Evolutionary conservation across 2,888 invertebrate species (phyloP).

Genomic region (Papilio protenor): DNA sequence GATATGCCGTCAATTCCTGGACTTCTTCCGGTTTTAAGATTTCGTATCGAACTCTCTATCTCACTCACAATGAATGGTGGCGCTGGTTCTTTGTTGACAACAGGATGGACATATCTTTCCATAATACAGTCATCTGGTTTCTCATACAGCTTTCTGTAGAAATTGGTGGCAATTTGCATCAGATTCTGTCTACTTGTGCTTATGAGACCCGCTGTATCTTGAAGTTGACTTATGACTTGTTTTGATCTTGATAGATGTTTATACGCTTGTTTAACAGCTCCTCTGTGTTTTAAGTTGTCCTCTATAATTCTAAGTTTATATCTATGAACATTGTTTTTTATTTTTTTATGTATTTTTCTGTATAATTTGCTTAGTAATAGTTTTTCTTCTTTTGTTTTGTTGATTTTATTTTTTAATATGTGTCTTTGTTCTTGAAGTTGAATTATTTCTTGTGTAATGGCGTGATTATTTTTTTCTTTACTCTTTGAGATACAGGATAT

Average conservation of each 20-base stretch:
- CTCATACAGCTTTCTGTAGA: no score
- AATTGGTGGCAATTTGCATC: no score
- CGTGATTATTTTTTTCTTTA: not conserved
- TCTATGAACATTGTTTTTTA: not conserved
- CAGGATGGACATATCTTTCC: not conserved
- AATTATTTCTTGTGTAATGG: not conserved
- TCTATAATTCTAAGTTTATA: not conserved
- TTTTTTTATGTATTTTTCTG: not conserved
- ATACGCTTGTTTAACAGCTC: not conserved
- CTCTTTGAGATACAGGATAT: not conserved
- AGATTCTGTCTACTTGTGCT: not conserved
- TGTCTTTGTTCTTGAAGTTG: not conserved
- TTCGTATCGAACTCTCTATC: not conserved
- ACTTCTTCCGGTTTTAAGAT: not conserved
- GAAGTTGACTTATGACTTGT: no score
- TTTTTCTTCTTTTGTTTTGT: not conserved
- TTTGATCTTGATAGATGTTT: not conserved
- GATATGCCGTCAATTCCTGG: not conserved
- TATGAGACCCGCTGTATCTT: no score
- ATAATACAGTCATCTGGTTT: no score
- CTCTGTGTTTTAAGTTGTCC: not conserved
- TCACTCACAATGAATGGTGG: not conserved
- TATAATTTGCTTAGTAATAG: not conserved
- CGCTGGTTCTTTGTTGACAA: not conserved
- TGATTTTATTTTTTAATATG: not conserved